These are phyloP conservation scores for Diogma glabrata DNA, from an alignment of 2,888 invertebrate species.

Conservation along the genomic window DNA sequence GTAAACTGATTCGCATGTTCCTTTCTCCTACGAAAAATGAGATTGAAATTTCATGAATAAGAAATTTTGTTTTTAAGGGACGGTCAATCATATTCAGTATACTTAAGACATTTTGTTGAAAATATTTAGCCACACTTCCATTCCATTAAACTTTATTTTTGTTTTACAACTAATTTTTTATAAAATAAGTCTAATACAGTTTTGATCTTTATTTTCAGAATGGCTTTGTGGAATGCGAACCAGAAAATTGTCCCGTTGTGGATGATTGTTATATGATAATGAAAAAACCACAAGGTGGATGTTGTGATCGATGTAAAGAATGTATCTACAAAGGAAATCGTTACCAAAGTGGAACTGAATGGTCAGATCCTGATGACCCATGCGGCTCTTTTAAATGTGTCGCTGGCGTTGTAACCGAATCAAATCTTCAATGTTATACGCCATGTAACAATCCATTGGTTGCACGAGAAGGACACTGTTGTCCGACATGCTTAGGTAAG, in stretches of 20 bases:
- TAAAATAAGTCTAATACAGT: no score
- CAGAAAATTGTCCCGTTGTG: constrained; percentile 65
- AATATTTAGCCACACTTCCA: no score
- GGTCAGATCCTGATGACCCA: constrained; percentile 60
- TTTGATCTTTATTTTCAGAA: no score
- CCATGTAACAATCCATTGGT: constrained; percentile 67
- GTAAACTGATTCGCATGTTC: no score
- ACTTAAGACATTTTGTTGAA: no score
- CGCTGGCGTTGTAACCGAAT: constrained; percentile 76
- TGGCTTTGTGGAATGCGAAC: constrained; percentile 74
- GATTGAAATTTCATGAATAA: no score
- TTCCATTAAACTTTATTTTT: no score
- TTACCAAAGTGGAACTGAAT: constrained; percentile 69
- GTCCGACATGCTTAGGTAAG: constrained; percentile 75
- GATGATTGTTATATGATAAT: constrained; percentile 70
- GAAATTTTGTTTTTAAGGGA: no score
- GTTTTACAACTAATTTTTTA: no score
- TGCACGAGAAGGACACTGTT: constrained; percentile 70
- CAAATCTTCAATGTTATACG: constrained; percentile 67
- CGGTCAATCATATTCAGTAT: no score
- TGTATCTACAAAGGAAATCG: constrained; percentile 65
- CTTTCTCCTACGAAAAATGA: no score
- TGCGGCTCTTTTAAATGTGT: constrained; percentile 63
- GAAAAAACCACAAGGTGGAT: constrained; percentile 57
- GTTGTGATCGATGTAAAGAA: constrained; percentile 78